phyloP scores from a whole-genome alignment of 1,140 invertebrate species.

The Phortica variegata region DNA sequence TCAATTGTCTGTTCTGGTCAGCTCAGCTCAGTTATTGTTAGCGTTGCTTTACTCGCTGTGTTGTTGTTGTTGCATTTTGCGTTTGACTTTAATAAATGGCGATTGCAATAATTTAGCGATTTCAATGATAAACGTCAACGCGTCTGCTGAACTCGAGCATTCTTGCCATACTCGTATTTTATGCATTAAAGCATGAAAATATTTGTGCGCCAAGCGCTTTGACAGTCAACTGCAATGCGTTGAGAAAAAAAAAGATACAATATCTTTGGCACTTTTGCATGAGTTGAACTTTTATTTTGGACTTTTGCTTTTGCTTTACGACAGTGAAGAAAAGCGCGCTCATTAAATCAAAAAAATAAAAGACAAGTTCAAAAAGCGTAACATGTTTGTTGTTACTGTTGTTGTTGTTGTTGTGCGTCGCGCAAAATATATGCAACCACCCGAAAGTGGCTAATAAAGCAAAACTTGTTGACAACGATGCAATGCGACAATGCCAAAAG shows the following conservation, averaged over 20 bases:
- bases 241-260: too few relatives aligned
- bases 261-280: too few relatives aligned
- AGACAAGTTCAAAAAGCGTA: neutral
- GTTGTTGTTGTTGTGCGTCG: constrained; percentile 9
- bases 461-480: constrained; percentile 56
- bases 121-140: constrained; percentile 48
- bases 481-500: constrained; percentile 30
- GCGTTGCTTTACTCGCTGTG: too few relatives aligned
- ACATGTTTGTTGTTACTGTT: constrained; percentile 20
- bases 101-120: constrained; percentile 54
- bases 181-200: constrained; percentile 55
- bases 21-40: too few relatives aligned
- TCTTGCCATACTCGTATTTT: constrained; percentile 39
- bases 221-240: too few relatives aligned
- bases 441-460: constrained; percentile 57
- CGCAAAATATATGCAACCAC: constrained; percentile 33
- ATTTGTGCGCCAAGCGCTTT: too few relatives aligned
- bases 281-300: too few relatives aligned
- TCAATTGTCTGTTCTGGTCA: too few relatives aligned
- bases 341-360: constrained; percentile 11
- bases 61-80: constrained; percentile 2
- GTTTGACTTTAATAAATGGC: constrained; percentile 26
- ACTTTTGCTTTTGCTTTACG: too few relatives aligned
- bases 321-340: neutral
- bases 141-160: neutral